Evolutionary conservation across 2,113 vertebrate genomes (phyloP), one percentile per base, ranked within the genome.

Genomic region (Paramormyrops kingsleyae): DNA sequence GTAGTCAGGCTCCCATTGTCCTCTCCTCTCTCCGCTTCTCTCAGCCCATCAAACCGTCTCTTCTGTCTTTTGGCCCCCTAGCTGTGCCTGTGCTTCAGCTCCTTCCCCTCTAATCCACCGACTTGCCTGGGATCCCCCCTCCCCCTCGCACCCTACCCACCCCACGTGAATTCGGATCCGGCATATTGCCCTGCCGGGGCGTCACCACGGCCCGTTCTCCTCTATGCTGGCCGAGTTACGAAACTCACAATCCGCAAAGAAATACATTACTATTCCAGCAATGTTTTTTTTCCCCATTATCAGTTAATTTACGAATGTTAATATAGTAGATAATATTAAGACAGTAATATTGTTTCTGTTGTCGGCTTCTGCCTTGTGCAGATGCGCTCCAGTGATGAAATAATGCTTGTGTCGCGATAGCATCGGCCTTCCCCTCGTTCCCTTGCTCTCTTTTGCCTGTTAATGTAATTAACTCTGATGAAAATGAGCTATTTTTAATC

Each of bases 401-500:
- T 89, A 86, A 90, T 88, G 74, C 35, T 90, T n/a, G 59, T 88
- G 66, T 74, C 24, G 89, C 90, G 93, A 95, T 94, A 93, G 59
- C 87, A 94, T 94, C 94, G 90, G 87, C 91, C 90, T 87, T 89
- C 89, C 91, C 27, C 85, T 93, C 90, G 90, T 92, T 92, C 87
- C 44, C 50, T 92, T 91, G 56, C 90, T 92, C 91, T 83, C 88
- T 66, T 83, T 90, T 88, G 89, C 91, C 92, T 92, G 91, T 91
- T 92, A 94, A 94, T 95, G 94, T 94, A 95, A 95, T 95, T 95
- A 95, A 92, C 92, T 91, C n/a, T 94, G 94, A 94, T 94, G 93
- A 95, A 94, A 95, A 93, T 89, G 92, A 92, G 70, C 83, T 93
- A 91, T 91, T 90, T 95, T 95, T 95, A 93, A 94, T 95, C 94